These are phyloP conservation scores for Pollenia amentaria DNA, from an alignment of 2,888 invertebrate genomes.

Conservation along the genomic window DNA sequence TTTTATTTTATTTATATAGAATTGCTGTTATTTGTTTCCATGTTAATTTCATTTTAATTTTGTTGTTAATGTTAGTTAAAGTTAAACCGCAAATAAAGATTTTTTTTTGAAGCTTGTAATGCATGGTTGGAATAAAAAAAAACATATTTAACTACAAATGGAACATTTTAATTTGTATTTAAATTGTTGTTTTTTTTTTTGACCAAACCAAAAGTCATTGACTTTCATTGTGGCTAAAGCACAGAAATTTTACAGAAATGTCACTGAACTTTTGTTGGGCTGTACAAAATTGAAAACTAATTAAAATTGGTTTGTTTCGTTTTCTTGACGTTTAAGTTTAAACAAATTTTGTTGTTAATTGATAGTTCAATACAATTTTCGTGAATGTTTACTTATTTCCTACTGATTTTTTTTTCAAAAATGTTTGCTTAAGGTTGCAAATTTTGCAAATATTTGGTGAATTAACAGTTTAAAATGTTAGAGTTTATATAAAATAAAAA, in stretches of 20 bases:
- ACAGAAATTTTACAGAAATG: conserved; percentile 25
- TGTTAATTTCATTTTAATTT: conserved; percentile 42
- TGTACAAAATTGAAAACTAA: conserved; percentile 47
- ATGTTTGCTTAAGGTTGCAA: conserved; percentile 23
- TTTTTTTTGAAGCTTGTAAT: conserved; percentile 37
- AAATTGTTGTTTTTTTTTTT: conserved; percentile 31
- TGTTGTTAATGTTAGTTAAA: conserved; percentile 55
- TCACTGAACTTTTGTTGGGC: conserved; percentile 49
- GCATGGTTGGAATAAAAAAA: neutral
- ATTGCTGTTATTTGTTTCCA: neutral
- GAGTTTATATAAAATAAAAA: no score
- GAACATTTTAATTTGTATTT: conserved; percentile 56
- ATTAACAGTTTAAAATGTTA: neutral
- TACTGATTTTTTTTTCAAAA: neutral
- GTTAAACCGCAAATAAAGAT: conserved; percentile 53
- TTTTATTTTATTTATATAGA: conserved; percentile 37
- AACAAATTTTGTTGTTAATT: conserved; percentile 56
- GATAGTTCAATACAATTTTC: conserved; percentile 42
- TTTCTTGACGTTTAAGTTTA: neutral
- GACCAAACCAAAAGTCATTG: conserved; percentile 64
- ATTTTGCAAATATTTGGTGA: conserved; percentile 8
- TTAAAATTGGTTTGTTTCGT: conserved; percentile 34
- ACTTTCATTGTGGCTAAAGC: conserved; percentile 38
- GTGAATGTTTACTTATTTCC: conserved; percentile 22
- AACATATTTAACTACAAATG: conserved; percentile 26